Conservation (phyloP, 2,113 vertebrate genomes). For the Hydropotes inermis region DNA sequence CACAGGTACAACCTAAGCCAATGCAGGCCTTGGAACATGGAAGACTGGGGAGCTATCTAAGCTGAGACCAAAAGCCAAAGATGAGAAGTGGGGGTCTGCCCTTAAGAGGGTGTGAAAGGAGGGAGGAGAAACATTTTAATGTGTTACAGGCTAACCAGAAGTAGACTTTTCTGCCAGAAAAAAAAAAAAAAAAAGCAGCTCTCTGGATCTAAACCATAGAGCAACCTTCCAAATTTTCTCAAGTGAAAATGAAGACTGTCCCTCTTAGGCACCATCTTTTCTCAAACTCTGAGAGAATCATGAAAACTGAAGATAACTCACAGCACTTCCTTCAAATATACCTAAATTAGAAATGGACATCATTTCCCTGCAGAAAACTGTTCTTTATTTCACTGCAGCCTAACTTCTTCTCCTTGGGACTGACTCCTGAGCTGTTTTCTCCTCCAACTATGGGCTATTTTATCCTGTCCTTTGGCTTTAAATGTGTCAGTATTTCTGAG, state of each 20-base stretch:
- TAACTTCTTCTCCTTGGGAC: background rate
- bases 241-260: background rate
- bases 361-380: background rate
- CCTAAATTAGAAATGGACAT: background rate
- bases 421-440: background rate
- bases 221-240: background rate
- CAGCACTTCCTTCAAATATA: background rate
- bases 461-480: background rate
- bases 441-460: background rate
- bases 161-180: background rate
- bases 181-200: background rate
- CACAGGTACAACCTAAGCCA: background rate
- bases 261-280: background rate
- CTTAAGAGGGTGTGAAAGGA: background rate
- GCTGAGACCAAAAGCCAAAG: background rate
- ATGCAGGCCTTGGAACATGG: background rate
- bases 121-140: background rate
- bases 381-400: background rate
- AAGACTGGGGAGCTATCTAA: background rate
- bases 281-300: background rate
- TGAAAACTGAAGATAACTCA: background rate
- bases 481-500: background rate
- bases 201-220: background rate
- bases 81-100: background rate
- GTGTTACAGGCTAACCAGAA: background rate